Evolutionary conservation across 2,888 invertebrate genomes (phyloP), one percentile per base, ranked within the genome.

Genomic region (Hermodice carunculata): DNA sequence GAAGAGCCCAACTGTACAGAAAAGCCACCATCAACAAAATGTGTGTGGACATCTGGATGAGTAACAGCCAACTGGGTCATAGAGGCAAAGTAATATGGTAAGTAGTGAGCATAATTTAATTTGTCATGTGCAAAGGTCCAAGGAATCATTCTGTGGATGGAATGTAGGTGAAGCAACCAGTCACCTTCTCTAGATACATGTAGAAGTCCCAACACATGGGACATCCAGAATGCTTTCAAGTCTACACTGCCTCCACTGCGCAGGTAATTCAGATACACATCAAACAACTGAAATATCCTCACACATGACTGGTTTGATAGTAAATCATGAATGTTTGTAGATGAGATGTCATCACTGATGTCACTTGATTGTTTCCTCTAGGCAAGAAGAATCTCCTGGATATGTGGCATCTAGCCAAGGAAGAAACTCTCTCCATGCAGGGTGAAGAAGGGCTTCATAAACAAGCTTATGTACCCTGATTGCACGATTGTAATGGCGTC

Each of bases 391-490:
- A 1, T 6, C 53, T 8, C 48, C 46, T 37, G 22, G 46, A 2
- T 31, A 60, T 51, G 74, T 70, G 5, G 49, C 5, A 2, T 52
- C 34, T 8, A 61, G 31, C 64, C 48, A 52, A 26, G 34, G 40
- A 17, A 42, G 17, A 42, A 61, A 59, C 51, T 54, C 65, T 40
- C 28, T 37, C 57, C 62, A 70, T 42, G 57, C 57, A 24, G 69
- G 44, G 40, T 65, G 57, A 46, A 71, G 48, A 14, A 70, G 42
- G 19, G 69, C 66, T 62, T 72, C 70, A 70, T 61, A 72, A n/a
- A 70, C 28, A 22, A 52, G 34, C 42, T 69, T 75, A 61, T 64
- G 61, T 8, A 64, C 44, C n/a, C 51, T 48, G 42, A 64, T 29
- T 2, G 58, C 59, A 48, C 42, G 49, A 42, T 64, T 64, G 34